These are phyloP conservation scores for Eubucco bourcierii DNA, from an alignment of 2,113 vertebrate species.

Conservation along the genomic window DNA sequence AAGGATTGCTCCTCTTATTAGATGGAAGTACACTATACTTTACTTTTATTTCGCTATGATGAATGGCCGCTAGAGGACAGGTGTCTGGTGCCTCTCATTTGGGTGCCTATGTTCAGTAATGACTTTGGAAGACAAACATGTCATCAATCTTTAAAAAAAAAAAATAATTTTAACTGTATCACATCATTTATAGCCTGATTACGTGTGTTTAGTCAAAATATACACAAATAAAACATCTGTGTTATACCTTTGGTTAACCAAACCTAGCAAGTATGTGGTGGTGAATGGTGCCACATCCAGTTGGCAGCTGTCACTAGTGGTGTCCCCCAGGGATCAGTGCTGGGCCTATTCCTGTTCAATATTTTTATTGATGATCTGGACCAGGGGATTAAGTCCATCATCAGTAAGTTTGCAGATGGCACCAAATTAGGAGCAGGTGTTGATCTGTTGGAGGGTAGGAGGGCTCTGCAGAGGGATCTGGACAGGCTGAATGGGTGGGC, in stretches of 20 bases:
- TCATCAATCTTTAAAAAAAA: background rate
- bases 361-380: too few relatives aligned
- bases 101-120: constrained; percentile 60
- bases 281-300: too few relatives aligned
- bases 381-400: too few relatives aligned
- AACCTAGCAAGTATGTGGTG: constrained; percentile 68
- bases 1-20: constrained; percentile 23
- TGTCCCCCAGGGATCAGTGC: too few relatives aligned
- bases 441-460: too few relatives aligned
- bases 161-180: background rate
- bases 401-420: too few relatives aligned
- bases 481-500: too few relatives aligned
- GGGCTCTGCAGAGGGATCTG: too few relatives aligned
- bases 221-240: constrained; percentile 74
- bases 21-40: constrained; percentile 23
- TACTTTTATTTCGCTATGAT: constrained; percentile 41
- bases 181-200: constrained; percentile 68
- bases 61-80: constrained; percentile 8
- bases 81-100: constrained; percentile 16
- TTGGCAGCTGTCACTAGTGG: too few relatives aligned
- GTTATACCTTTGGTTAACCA: constrained; percentile 74
- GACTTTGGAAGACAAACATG: constrained; percentile 41
- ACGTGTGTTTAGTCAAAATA: constrained; percentile 72
- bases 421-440: too few relatives aligned
- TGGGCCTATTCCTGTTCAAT: too few relatives aligned